Evolutionary conservation across 2,113 vertebrate species (phyloP).

Genomic region (Glaucomys volans): DNA sequence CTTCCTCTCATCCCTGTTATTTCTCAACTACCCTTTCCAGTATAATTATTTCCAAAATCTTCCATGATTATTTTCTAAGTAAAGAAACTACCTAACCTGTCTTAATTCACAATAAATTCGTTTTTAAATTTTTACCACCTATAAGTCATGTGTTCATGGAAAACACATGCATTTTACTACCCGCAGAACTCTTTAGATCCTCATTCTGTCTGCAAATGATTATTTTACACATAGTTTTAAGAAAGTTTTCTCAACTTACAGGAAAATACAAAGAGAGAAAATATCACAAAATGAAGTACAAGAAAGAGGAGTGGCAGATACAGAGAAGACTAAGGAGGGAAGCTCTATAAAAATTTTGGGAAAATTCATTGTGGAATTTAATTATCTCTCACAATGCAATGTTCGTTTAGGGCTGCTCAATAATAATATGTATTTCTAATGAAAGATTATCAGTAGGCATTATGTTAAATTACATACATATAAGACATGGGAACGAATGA

Average conservation of each 20-base stretch:
- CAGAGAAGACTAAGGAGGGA: not conserved
- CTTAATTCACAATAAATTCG: not conserved
- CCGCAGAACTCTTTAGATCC: not conserved
- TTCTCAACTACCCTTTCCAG: not conserved
- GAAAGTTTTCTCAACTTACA: not conserved
- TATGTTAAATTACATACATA: not conserved
- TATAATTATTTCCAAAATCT: not conserved
- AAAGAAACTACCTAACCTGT: not conserved
- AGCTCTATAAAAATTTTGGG: not conserved
- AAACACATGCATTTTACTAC: conserved; percentile 27
- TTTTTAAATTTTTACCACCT: not conserved
- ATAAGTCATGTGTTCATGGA: not conserved
- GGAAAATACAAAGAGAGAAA: not conserved
- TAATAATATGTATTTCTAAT: not conserved
- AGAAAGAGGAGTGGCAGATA: not conserved
- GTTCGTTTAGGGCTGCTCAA: not conserved
- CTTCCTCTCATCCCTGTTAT: not conserved
- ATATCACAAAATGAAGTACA: not conserved
- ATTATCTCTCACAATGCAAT: not conserved
- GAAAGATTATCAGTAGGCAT: not conserved
- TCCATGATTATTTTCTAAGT: not conserved
- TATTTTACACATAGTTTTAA: not conserved
- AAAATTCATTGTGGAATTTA: not conserved
- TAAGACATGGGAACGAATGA: not conserved
- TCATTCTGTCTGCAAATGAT: not conserved